These are phyloP conservation scores for Myiozetetes cayanensis DNA, from an alignment of 2,113 vertebrate genomes.

Conservation along the genomic window DNA sequence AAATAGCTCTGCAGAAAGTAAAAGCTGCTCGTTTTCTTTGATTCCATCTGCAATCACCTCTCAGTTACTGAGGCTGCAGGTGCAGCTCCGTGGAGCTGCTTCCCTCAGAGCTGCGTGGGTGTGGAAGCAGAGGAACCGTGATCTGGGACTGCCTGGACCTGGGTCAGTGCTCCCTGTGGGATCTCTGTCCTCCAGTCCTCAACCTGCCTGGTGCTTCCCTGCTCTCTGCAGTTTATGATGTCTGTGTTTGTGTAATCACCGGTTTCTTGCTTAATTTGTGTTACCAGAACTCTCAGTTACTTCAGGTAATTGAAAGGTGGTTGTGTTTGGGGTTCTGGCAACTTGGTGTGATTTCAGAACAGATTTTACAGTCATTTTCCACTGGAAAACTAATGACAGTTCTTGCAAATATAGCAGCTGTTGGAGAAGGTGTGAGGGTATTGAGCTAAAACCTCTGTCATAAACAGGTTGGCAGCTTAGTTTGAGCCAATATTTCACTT, in stretches of 20 bases:
- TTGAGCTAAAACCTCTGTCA: not conserved
- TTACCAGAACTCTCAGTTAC: not conserved
- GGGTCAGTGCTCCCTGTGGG: not conserved
- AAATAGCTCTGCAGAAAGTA: slow-evolving; percentile 43
- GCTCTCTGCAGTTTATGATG: not conserved
- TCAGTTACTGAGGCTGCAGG: slow-evolving; percentile 15
- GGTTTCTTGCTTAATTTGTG: not conserved
- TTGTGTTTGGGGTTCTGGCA: not conserved
- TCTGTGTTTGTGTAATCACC: not conserved
- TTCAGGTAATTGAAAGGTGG: not conserved
- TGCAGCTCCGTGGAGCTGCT: not conserved
- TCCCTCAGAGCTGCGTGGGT: not conserved
- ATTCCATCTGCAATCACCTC: slow-evolving; percentile 45
- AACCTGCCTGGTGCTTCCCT: not conserved
- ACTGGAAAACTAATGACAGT: not conserved
- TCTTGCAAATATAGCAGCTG: not conserved
- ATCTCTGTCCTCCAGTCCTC: not conserved
- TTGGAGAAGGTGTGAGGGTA: not conserved
- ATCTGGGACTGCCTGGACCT: not conserved
- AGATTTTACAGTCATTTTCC: not conserved
- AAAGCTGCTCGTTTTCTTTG: slow-evolving; percentile 29
- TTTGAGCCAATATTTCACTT: not conserved
- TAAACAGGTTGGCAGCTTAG: not conserved
- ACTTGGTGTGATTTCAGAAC: not conserved
- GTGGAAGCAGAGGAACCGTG: not conserved